phyloP scores from a whole-genome alignment of 2,797 vertebrate genomes.

The Centropyge bicolor region DNA sequence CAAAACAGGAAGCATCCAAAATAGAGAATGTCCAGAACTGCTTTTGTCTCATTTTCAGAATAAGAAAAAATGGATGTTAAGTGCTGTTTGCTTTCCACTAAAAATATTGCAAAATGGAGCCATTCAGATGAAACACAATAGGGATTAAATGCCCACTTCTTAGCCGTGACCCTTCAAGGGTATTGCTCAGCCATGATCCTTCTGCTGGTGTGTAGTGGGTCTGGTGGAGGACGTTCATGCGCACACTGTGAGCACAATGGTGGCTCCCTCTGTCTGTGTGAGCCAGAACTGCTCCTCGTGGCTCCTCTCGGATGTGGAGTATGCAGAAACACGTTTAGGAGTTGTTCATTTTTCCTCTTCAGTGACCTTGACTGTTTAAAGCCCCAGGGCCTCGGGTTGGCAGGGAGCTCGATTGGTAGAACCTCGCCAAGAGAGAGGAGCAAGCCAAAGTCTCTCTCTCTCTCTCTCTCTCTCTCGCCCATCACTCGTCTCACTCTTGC shows the following conservation, averaged over 20 bases:
- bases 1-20: background rate
- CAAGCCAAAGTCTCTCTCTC: slow-evolving; percentile 64
- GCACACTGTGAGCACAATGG: slow-evolving; percentile 24
- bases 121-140: slow-evolving; percentile 5
- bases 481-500: slow-evolving; percentile 68
- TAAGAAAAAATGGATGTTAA: background rate
- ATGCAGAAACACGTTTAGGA: slow-evolving; percentile 65
- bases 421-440: slow-evolving; percentile 64
- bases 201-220: slow-evolving; percentile 28
- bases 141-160: slow-evolving; percentile 17
- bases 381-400: slow-evolving; percentile 67
- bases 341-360: slow-evolving; percentile 74
- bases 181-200: slow-evolving; percentile 46
- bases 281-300: slow-evolving; percentile 48
- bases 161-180: slow-evolving; percentile 64
- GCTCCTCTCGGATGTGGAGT: slow-evolving; percentile 34
- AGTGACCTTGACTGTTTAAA: slow-evolving; percentile 76
- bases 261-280: slow-evolving; percentile 72
- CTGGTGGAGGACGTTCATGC: slow-evolving; percentile 44
- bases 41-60: background rate
- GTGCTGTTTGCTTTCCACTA: background rate
- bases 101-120: background rate
- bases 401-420: slow-evolving; percentile 60
- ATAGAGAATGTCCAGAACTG: background rate
- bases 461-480: slow-evolving; percentile 39